Percentiles rank a stretch among this genome's conserved stretches.
Conservation (phyloP, 1,140 invertebrate species). For the Drosophila asahinai region DNA sequence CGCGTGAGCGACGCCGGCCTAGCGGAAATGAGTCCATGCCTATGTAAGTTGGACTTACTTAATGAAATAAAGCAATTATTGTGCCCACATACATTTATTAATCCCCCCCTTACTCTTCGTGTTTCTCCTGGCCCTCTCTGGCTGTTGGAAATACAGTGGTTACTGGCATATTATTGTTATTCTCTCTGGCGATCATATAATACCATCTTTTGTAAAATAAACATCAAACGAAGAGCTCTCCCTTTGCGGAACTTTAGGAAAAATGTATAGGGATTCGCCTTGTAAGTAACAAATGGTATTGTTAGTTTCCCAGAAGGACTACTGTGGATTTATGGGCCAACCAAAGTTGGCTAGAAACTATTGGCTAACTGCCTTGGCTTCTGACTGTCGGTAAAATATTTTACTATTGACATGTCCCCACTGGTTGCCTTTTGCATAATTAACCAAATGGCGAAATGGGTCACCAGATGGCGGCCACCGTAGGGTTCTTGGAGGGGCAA, state of each 20-base stretch:
- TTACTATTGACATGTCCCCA: slow-evolving; percentile 26
- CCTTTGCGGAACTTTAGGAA: too few relatives aligned
- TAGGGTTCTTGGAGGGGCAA: background rate
- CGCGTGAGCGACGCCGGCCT: slow-evolving; percentile 19
- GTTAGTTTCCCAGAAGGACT: background rate
- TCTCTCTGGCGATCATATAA: background rate
- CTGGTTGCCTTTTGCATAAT: slow-evolving; percentile 55
- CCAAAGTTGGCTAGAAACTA: slow-evolving; percentile 3
- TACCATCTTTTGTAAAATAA: background rate
- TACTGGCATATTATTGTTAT: background rate
- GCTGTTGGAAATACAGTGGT: slow-evolving; percentile 4
- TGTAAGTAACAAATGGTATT: background rate
- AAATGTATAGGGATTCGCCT: background rate
- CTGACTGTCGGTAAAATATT: slow-evolving; percentile 50
- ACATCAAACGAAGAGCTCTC: background rate
- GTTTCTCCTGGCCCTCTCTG: background rate
- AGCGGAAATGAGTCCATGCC: slow-evolving; percentile 23
- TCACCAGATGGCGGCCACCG: slow-evolving; percentile 48
- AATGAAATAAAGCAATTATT: slow-evolving; percentile 81
- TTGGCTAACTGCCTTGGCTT: slow-evolving; percentile 40
- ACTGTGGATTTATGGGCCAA: slow-evolving; percentile 4
- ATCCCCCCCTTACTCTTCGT: slow-evolving; percentile 16
- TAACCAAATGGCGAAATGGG: slow-evolving; percentile 44
- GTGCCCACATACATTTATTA: slow-evolving; percentile 72
- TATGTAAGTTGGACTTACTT: slow-evolving; percentile 61